A percentile compares a stretch with the other conserved stretches of the same genome.
These are phyloP conservation scores for Linepithema humile DNA, from an alignment of 1,140 invertebrate species.

Conservation along the genomic window DNA sequence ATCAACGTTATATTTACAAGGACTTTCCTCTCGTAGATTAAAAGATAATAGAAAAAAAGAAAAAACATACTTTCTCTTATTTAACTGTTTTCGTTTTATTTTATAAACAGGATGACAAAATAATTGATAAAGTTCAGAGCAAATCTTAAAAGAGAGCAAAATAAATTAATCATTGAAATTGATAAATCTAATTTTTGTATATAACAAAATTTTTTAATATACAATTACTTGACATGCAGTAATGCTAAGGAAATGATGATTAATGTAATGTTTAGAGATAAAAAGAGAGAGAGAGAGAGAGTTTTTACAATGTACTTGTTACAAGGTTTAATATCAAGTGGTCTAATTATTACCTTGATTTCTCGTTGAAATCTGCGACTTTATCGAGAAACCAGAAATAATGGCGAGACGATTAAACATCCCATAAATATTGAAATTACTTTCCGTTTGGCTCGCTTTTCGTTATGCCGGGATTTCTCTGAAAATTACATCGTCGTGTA, in stretches of 20 bases:
- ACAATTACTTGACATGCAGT: too few species aligned
- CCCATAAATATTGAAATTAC: constrained; percentile 29
- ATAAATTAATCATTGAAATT: too few species aligned
- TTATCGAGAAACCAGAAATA: constrained; percentile 5
- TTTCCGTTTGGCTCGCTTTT: not conserved
- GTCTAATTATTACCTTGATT: not conserved
- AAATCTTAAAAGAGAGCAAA: too few species aligned
- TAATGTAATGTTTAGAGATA: too few species aligned
- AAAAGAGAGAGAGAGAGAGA: too few species aligned
- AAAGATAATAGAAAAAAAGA: not conserved
- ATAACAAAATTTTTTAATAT: too few species aligned
- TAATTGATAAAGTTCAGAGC: too few species aligned
- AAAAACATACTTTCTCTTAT: not conserved
- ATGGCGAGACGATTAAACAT: not conserved
- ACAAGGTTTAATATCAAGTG: not conserved
- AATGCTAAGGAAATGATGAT: too few species aligned
- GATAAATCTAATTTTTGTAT: too few species aligned
- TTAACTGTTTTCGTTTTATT: not conserved
- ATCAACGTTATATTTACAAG: not conserved
- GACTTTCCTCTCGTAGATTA: not conserved
- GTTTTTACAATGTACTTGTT: not conserved
- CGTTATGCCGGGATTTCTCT: constrained; percentile 13
- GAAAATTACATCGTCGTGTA: constrained; percentile 29
- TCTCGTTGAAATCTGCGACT: not conserved
- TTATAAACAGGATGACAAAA: not conserved